Evolutionary conservation across 2,888 invertebrate genomes (phyloP), one percentile per base, ranked within the genome.

Genomic region (Leptodirus hochenwartii): DNA sequence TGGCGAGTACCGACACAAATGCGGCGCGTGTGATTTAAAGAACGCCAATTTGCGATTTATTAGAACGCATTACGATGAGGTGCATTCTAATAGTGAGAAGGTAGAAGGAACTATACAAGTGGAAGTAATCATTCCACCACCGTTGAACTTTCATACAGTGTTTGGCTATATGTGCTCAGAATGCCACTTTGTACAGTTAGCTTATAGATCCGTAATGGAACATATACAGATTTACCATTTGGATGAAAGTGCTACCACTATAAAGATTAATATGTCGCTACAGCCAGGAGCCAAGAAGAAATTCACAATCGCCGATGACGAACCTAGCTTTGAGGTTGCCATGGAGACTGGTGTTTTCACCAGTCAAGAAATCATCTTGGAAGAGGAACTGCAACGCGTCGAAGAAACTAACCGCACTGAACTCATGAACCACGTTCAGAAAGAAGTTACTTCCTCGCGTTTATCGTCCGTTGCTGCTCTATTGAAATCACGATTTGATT

Each of bases 161-260:
- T 54, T 52, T 30, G 74, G 72, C 1, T 73, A 69, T 43, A 59
- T 80, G 3, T 82, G 82, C 44, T 61, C 64, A 3, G 59, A 65
- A 33, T 84, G 84, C 45, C 70, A 81, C 46, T 84, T 64, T 39
- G 62, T 76, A 2, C 84, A 84, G 50, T 47, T 79, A 37, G 22
- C 28, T 4, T 52, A 63, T 27, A 51, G 56, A 17, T 68, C 69
- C 42, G 52, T 80, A 1, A 63, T 69, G 36, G 59, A 58, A 0
- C 82, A 84, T 41, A 56, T 75, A 1, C 56, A 62, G 25, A 47
- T 53, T 1, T 64, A 65, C 36, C 75, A 69, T 39, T 48, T 56
- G 26, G 52, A 58, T 29, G 53, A 59, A 35, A 61, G 60, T 2
- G 56, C 59, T 9, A 27, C 25, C 20, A 46, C 53, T 17, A 35